Evolutionary conservation across 2,888 invertebrate genomes (phyloP), one percentile per base, ranked within the genome.

Genomic region (Lathronympha strigana): DNA sequence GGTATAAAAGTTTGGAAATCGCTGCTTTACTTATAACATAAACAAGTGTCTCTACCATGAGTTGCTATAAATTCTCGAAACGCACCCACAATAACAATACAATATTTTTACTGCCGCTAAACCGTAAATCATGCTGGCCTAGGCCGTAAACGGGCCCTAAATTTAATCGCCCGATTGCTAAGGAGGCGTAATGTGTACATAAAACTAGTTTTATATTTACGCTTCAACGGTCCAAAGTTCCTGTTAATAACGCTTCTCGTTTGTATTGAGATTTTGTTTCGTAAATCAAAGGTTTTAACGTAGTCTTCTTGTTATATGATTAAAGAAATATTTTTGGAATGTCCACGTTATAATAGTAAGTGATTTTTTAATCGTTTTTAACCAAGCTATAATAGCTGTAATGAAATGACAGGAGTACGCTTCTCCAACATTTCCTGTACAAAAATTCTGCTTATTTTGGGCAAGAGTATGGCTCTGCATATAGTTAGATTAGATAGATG

Each of bases 101-200:
- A 58, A 63, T 64, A 66, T 23, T 60, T 66, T 66, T 67, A 69
- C 69, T 69, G 73, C 71, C 74, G 73, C 71, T 66, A 74, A 75
- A 73, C 70, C 73, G 76, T 83, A 82, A 83, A 83, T 83, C 82
- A 82, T 76, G 74, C 72, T n/a, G n/a, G 63, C 69, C 75, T 73
- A 71, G 70, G 72, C 68, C 74, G 68, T 82, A 80, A 82, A 80
- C 75, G 72, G 74, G 72, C 71, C 79, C 76, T 81, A 77, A 81
- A 81, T 77, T 79, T 82, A 81, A 84, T 82, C 77, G 78, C 63
- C 68, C 68, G 69, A 70, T 72, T 71, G 69, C 78, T 77, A 77
- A 81, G 72, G 69, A 76, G 70, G 73, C 72, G 66, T 76, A 69
- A 74, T 72, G 72, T 74, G 69, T 70, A 75, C 76, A 74, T 82